Base-by-base conservation (phyloP, 2,888 invertebrate genomes). In the Drosophila mercatorum region DNA sequence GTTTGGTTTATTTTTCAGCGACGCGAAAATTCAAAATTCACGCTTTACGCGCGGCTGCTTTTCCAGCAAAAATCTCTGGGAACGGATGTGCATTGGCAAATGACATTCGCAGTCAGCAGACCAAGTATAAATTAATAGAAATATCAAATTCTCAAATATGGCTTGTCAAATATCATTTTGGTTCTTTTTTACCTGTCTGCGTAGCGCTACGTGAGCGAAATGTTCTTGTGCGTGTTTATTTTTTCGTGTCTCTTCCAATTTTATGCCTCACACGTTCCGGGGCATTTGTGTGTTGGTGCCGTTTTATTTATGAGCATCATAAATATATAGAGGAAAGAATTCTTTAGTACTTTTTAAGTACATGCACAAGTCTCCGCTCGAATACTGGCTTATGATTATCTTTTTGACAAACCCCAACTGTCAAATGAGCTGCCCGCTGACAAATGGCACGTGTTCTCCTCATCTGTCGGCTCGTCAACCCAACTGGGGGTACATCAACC, bases 231-330 rank as follows among this genome's bases (percentile, higher is more conserved):
- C 51, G 51, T 51, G 17, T 55, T 64, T 68, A 61, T 68, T 69
- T 63, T 65, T 67, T 49, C 68, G 40, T 26, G 51, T 1, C 12
- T 49, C 43, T 58, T 75, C 49, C 66, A 68, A 85, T 80, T 83
- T 64, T 89, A 85, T 85, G 85, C 85, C 83, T 83, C 78, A 89
- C 89, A 85, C 85, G 85, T 85, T 74, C 72, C 51, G 55, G 22
- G 67, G 61, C 59, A 55, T 71, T 85, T 81, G 51, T 68, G 65
- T 65, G 68, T 34, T 57, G 57, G 34, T 88, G 83, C 75, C 72
- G 80, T 72, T 80, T 82, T 87, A 88, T 88, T 86, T 90, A 86
- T 87, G 89, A 72, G 69, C 75, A 79, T 83, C 89, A 90, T 90
- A 86, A 86, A 86, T 83, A 81, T 71, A 78, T 72, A 75, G 85